phyloP scores from a whole-genome alignment of 1,140 invertebrate species.

The Lepidostoma basale region DNA sequence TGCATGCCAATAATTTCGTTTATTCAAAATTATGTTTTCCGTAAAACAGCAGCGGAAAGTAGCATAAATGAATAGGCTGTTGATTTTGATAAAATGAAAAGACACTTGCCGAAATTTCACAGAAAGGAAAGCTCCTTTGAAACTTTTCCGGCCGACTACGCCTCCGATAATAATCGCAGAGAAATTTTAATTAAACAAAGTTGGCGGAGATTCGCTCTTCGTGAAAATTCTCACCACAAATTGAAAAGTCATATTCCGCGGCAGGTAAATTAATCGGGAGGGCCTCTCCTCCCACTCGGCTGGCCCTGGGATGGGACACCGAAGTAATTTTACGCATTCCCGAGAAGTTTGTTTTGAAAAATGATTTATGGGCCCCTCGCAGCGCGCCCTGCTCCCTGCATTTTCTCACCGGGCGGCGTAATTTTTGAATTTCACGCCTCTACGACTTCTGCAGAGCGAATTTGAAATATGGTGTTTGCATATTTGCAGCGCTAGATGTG shows the following conservation, averaged over 20 bases:
- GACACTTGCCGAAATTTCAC: no score
- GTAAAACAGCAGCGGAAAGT: no score
- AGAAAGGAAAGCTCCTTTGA: no score
- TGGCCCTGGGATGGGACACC: slow-evolving; percentile 2
- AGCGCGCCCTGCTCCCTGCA: neutral
- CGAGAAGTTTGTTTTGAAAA: slow-evolving; percentile 4
- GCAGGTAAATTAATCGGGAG: neutral
- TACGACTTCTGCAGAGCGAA: neutral
- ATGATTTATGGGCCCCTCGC: slow-evolving; percentile 27
- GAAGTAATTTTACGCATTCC: slow-evolving; percentile 34
- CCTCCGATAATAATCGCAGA: slow-evolving; percentile 16
- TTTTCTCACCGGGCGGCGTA: neutral
- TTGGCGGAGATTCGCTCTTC: slow-evolving; percentile 16
- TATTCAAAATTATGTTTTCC: no score
- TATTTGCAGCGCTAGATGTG: neutral
- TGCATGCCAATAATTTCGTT: no score
- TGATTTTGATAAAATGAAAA: no score
- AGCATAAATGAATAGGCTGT: no score
- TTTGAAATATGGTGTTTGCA: neutral
- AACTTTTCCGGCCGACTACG: slow-evolving; percentile 3
- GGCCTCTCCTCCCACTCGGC: neutral
- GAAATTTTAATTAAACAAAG: slow-evolving; percentile 40
- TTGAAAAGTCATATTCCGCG: slow-evolving; percentile 28
- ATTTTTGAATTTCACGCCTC: slow-evolving; percentile 8
- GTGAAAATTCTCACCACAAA: slow-evolving; percentile 33